Evolutionary conservation across 2,888 invertebrate species (phyloP).

Genomic region (Gymnocheta viridis): DNA sequence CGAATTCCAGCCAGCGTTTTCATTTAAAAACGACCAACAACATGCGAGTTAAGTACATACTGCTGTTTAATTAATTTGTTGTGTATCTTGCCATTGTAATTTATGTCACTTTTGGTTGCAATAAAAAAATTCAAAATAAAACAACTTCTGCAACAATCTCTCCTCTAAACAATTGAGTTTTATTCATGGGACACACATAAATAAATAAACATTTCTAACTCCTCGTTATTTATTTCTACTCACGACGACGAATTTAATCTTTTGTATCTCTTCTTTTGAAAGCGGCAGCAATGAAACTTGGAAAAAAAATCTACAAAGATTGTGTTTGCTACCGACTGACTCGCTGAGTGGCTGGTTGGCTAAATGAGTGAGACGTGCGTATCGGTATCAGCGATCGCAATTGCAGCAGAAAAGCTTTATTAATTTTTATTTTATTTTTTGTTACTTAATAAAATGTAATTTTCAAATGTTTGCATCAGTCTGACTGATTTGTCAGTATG

Average conservation of each 20-base stretch:
- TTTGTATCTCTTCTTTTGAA: constrained; percentile 29
- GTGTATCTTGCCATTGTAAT: constrained; percentile 57
- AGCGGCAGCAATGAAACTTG: constrained; percentile 27
- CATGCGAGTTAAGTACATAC: constrained; percentile 7
- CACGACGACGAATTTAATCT: constrained; percentile 36
- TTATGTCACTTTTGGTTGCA: constrained; percentile 56
- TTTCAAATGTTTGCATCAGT: constrained; percentile 58
- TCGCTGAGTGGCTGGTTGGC: constrained; percentile 36
- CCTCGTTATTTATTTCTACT: constrained; percentile 18
- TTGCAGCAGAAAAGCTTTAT: constrained; percentile 45
- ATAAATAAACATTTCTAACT: constrained; percentile 46
- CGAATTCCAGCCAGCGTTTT: constrained; percentile 38
- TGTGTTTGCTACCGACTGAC: constrained; percentile 57
- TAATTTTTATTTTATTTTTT: constrained; percentile 11
- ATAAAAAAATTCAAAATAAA: constrained; percentile 17
- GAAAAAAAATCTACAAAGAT: constrained; percentile 18
- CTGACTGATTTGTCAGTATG: background rate
- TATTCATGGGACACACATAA: constrained; percentile 51
- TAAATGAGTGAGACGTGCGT: constrained; percentile 60
- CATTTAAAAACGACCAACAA: constrained; percentile 33
- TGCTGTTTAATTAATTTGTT: constrained; percentile 67
- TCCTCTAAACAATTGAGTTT: constrained; percentile 50
- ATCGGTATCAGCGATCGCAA: constrained; percentile 60
- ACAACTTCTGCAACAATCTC: constrained; percentile 2
- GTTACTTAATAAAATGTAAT: constrained; percentile 50